Base-by-base conservation (phyloP, 2,113 vertebrate species). In the Lucifuga dentata region DNA sequence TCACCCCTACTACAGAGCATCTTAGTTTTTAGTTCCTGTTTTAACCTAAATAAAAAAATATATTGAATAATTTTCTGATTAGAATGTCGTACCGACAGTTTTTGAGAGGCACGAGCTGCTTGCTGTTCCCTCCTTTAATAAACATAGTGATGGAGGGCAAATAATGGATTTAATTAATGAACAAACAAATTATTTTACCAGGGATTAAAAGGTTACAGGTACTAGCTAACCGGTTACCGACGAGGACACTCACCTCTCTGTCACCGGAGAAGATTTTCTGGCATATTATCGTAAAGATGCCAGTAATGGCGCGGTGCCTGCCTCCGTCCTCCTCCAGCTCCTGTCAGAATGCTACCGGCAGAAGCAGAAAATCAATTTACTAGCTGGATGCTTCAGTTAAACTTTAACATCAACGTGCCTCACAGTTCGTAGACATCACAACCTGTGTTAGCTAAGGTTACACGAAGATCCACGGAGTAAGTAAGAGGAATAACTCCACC, bases 321-420 rank as follows among this genome's bases (percentile, higher is more conserved):
- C 85, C 83, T 78, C 43, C 33, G 29, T 29, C 15, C 51, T 51
- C 53, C 20, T 68, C 17, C 55, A 13, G 68, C 62, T 49, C 5
- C 17, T 16, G 38, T 2, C 1, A 8, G 46, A 69, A 81, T 80
- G 69, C 66, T 66, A 56, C 19, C 3, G 2, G 24, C 36, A 36
- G 1, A 21, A 19, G 26, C 33, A 45, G 0, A 19, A n/a, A 3
- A 3, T 11, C 0, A 15, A 23, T 23, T 8, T 11, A 40, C 3
- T 0, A 44, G 17, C 5, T 1, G 52, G 16, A 58, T 24, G 40
- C 60, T 7, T 5, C 0, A 7, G 76, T 78, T 77, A 40, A 76
- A 69, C 46, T 64, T 88, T 77, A 78, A 78, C 81, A 1, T 1
- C 1, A 1, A 19, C n/a, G 72, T 63, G 52, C 62, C 53, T 51